Base-by-base conservation (phyloP, 2,797 vertebrate genomes). In the Platyrinchus mystaceus region DNA sequence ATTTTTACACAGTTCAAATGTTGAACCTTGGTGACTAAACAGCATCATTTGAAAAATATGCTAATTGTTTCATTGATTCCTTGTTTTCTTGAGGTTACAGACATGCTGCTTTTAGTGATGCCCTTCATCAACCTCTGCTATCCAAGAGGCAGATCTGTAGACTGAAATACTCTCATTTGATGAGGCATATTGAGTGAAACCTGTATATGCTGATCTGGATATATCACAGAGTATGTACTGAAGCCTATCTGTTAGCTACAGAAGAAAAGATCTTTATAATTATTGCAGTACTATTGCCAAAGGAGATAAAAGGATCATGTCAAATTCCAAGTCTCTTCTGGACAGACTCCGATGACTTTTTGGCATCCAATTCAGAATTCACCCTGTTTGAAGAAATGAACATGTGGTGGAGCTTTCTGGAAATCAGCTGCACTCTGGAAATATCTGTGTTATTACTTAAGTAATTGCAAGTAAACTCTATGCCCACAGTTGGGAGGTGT, bases 371-470 rank as follows among this genome's bases (percentile, higher is more conserved):
- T 84, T 87, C 30, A 34, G 66, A 59, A 69, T 84, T 93, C 83
- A 43, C 41, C 47, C 41, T 73, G 24, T 93, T 87, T 92, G 70
- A 73, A 94, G 32, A 8, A 83, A 78, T 80, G 86, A 94, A 94
- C 41, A 86, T 53, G 53, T 93, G 77, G 47, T 13, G 52, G 14
- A 56, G 58, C 53, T 91, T 96, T 70, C 63, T 95, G 91, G 87
- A 94, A 96, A 89, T 69, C 85, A 75, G 44, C 52, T 71, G 75
- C 82, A 84, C 62, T 90, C 95, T 75, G 58, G 66, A 93, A 95
- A 83, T 87, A 56, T 52, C 70, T 87, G 37, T 93, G 50, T 92
- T 94, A 88, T 94, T 95, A 55, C 55, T 89, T 94, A 79, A 90
- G 76, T 66, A 71, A 80, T 93, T 90, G 73, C 62, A 84, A 82